phyloP scores from a whole-genome alignment of 2,113 vertebrate genomes.

The Archocentrus centrarchus region DNA sequence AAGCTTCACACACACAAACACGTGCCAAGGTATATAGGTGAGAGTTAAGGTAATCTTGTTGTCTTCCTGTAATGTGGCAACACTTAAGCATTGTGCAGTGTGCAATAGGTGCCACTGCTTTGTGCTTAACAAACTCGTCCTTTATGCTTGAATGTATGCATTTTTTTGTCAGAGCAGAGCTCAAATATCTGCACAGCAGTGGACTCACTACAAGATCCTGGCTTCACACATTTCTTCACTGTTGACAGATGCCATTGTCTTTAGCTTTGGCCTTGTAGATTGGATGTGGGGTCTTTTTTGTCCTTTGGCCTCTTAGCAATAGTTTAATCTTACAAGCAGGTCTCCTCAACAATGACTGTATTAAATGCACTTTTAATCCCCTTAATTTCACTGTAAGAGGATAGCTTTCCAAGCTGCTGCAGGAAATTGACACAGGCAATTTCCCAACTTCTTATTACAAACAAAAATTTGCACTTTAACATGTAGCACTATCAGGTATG shows the following conservation, averaged over 20 bases:
- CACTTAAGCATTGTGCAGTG: conserved; percentile 34
- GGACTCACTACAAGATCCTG: neutral
- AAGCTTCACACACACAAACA: conserved; percentile 37
- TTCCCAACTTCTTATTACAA: neutral
- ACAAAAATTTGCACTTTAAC: neutral
- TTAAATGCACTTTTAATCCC: conserved; percentile 3
- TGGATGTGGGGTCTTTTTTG: conserved; percentile 19
- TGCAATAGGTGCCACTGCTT: conserved; percentile 5
- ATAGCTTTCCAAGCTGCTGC: neutral
- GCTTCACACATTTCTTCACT: neutral
- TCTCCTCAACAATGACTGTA: conserved; percentile 33
- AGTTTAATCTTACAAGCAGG: conserved; percentile 54
- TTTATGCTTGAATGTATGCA: neutral
- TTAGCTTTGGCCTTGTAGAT: conserved; percentile 41
- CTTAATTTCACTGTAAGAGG: conserved; percentile 45
- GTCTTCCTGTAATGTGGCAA: conserved; percentile 36
- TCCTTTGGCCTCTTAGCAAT: conserved; percentile 44
- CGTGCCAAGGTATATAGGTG: conserved; percentile 53
- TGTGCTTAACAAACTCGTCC: neutral
- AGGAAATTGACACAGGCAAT: neutral
- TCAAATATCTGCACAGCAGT: neutral
- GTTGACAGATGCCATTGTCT: neutral
- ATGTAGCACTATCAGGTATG: neutral
- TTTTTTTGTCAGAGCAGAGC: neutral
- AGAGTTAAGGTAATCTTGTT: conserved; percentile 44